Evolutionary conservation across 1,140 invertebrate species (phyloP).

Genomic region (Papilio helenus): DNA sequence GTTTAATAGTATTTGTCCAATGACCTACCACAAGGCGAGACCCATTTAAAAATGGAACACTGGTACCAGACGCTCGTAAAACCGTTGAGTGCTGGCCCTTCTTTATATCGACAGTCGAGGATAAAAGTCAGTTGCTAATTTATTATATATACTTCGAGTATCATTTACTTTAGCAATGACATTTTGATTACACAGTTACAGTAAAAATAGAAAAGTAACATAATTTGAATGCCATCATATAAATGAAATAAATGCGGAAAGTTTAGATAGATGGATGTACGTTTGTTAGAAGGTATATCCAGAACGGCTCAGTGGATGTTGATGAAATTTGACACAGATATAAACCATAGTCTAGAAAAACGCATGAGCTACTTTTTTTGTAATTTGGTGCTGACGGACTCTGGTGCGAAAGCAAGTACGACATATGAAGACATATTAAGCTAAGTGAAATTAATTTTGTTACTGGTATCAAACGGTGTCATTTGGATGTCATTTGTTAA

Average conservation of each 20-base stretch:
- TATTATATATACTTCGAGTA: background rate
- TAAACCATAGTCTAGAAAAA: too few relatives aligned
- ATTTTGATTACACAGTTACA: conserved; percentile 6
- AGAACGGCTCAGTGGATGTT: too few relatives aligned
- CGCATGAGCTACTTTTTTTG: too few relatives aligned
- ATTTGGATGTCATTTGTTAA: background rate
- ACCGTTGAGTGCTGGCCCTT: conserved; percentile 58
- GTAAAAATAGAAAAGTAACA: background rate
- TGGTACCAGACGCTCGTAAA: conserved; percentile 73
- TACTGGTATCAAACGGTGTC: background rate
- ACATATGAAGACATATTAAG: too few relatives aligned
- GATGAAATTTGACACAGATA: too few relatives aligned
- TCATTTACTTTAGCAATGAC: background rate
- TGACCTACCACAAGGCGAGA: conserved; percentile 74
- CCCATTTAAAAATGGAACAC: conserved; percentile 78
- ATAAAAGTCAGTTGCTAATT: conserved; percentile 20
- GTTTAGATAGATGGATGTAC: too few relatives aligned
- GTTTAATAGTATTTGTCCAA: conserved; percentile 56
- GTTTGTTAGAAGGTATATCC: too few relatives aligned
- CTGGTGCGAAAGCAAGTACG: too few relatives aligned
- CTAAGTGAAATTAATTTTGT: background rate
- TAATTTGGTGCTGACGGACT: too few relatives aligned
- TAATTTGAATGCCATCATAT: too few relatives aligned
- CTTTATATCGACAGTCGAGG: conserved; percentile 48
- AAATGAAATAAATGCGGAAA: too few relatives aligned